Evolutionary conservation across 92 coral and sea anemone genomes (phyloP), one percentile per base, ranked within the genome.

Genomic region (Plumapathes pennacea): DNA sequence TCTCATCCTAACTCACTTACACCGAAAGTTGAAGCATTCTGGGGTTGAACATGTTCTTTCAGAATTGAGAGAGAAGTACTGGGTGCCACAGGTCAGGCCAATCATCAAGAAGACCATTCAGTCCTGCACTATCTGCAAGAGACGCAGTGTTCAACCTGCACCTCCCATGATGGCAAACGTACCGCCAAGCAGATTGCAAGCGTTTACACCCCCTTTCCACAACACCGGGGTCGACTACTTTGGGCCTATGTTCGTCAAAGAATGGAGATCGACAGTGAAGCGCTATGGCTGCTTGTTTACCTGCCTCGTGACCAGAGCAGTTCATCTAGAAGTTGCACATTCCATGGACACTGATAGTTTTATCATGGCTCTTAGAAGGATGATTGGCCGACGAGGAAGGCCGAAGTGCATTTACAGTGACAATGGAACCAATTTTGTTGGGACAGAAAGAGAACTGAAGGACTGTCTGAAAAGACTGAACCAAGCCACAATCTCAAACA

Each of bases 271-370:
- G 6, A 69, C 67, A 1, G 67, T 56, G 14, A 55, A 68, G 57
- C 44, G 71, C 11, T 72, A 51, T 22, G 63, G 80, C 21, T 73
- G 56, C 24, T 38, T 73, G 46, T 42, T 62, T 54, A 61, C 80
- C 42, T 72, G 62, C 21, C 46, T 71, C 21, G 80, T 61, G 37
- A 62, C 72, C 26, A 37, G 72, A 30, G 62, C 60, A 2, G 61
- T 60, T 18, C 78, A 70, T 60, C 52, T 70, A 41, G 60, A 70
- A 28, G 20, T 70, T 15, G 78, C 78, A 10, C 61, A 37, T 32
- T 62, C 70, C 17, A 49, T 70, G 11, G 70, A 70, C 4, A 70
- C 78, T 24, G 78, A 70, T 70, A 57, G 78, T 38, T 70, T 70
- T 60, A 70, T 70, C 60, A 70, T 70, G 71, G 60, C 62, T 10